These are phyloP conservation scores for Melanogrammus aeglefinus DNA, from an alignment of 2,797 vertebrate species.

Conservation along the genomic window DNA sequence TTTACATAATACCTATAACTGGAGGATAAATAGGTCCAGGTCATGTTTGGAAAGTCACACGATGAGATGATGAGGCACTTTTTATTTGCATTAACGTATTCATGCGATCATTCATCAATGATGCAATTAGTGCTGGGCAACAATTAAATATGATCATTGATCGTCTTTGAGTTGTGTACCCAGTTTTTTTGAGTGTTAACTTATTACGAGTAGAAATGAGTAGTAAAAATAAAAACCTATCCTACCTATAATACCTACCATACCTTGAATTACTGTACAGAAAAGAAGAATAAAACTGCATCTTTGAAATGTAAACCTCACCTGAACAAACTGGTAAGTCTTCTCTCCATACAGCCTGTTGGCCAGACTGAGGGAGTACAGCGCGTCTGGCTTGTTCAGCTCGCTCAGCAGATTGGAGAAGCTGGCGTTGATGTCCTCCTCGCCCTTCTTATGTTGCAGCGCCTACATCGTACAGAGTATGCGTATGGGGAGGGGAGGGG, in stretches of 20 bases:
- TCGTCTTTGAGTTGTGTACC: neutral
- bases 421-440: neutral
- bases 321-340: constrained; percentile 78
- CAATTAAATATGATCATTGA: neutral
- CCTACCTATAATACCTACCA: too few relatives aligned
- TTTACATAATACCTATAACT: neutral
- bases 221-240: too few relatives aligned
- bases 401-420: constrained; percentile 34
- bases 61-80: neutral
- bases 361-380: constrained; percentile 78
- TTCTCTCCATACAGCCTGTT: constrained; percentile 85
- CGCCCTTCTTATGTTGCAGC: neutral
- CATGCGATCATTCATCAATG: neutral
- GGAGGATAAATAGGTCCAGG: neutral
- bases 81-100: neutral
- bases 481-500: neutral
- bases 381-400: neutral
- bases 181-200: neutral
- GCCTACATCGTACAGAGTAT: constrained; percentile 17
- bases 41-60: neutral
- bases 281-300: too few relatives aligned
- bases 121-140: neutral
- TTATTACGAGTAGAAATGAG: neutral
- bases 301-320: constrained; percentile 46
- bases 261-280: too few relatives aligned